A percentile compares a stretch with the other conserved stretches of the same genome.
Evolutionary conservation across 2,113 vertebrate genomes (phyloP).

Genomic region (Albula glossodonta): DNA sequence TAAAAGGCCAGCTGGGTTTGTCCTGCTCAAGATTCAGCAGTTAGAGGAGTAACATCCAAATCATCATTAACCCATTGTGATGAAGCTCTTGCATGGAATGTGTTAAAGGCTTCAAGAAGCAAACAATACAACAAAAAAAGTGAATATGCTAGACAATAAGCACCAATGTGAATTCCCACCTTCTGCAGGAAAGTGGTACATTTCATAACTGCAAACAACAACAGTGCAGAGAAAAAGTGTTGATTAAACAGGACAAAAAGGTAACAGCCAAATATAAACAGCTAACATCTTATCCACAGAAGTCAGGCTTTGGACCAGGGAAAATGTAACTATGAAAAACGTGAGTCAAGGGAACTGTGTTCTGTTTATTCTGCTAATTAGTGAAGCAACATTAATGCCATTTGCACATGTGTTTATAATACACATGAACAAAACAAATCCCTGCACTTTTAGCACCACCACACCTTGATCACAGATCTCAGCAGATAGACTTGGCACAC

Average conservation of each 20-base stretch:
- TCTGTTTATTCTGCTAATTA: slow-evolving; percentile 69
- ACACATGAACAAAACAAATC: slow-evolving; percentile 70
- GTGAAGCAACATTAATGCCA: slow-evolving; percentile 59
- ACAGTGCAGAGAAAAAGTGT: not conserved
- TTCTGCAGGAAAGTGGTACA: slow-evolving; percentile 43
- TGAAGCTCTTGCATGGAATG: slow-evolving; percentile 32
- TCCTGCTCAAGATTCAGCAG: slow-evolving; percentile 63
- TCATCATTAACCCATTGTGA: slow-evolving; percentile 53
- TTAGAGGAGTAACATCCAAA: slow-evolving; percentile 30
- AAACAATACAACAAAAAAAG: slow-evolving; percentile 26
- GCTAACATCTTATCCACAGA: slow-evolving; percentile 62
- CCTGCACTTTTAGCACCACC: slow-evolving; percentile 57
- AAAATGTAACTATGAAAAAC: slow-evolving; percentile 76
- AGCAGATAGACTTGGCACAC: slow-evolving; percentile 69
- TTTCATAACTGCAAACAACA: slow-evolving; percentile 50
- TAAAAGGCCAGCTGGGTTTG: slow-evolving; percentile 58
- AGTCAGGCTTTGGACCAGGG: slow-evolving; percentile 69
- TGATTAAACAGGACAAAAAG: slow-evolving; percentile 34
- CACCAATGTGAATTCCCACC: slow-evolving; percentile 30
- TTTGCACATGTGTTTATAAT: slow-evolving; percentile 69
- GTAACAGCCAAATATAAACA: slow-evolving; percentile 56
- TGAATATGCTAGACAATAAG: slow-evolving; percentile 43
- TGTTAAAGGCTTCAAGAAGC: slow-evolving; percentile 49
- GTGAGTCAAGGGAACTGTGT: slow-evolving; percentile 73
- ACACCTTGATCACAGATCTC: slow-evolving; percentile 68